These are phyloP conservation scores for Sialia sialis DNA, from an alignment of 2,113 vertebrate species.

Conservation along the genomic window DNA sequence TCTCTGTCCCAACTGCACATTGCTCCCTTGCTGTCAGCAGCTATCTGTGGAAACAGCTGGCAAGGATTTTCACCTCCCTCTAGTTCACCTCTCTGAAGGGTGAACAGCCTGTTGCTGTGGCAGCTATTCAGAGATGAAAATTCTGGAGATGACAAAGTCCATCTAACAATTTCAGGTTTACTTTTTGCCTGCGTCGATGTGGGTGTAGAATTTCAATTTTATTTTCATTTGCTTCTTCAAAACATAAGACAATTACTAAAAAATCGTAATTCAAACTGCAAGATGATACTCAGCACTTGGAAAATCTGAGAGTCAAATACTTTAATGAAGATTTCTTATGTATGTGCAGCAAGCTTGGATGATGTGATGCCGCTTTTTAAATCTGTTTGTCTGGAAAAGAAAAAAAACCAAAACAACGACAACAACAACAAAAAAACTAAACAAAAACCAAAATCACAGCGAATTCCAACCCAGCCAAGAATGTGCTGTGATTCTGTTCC, in stretches of 20 bases:
- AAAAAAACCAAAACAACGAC: not conserved
- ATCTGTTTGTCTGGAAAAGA: not conserved
- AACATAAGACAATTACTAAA: not conserved
- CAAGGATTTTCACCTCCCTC: not conserved
- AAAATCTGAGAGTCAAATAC: not conserved
- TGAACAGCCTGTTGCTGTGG: not conserved
- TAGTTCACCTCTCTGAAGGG: not conserved
- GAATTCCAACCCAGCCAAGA: not conserved
- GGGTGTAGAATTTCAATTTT: not conserved
- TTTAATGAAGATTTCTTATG: not conserved
- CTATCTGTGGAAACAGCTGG: not conserved
- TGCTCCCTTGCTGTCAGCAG: not conserved
- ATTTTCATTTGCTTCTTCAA: not conserved
- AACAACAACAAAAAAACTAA: fast-evolving
- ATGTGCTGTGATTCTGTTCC: not conserved
- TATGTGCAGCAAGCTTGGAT: not conserved
- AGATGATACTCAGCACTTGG: not conserved
- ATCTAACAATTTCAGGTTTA: not conserved
- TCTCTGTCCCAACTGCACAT: not conserved
- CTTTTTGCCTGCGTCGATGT: not conserved
- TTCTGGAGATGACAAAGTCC: not conserved
- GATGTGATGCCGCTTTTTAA: too few relatives aligned
- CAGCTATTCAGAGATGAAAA: not conserved
- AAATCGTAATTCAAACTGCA: not conserved
- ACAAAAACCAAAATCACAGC: not conserved